phyloP scores from a whole-genome alignment of 2,113 vertebrate species.

The Phaethornis superciliosus region DNA sequence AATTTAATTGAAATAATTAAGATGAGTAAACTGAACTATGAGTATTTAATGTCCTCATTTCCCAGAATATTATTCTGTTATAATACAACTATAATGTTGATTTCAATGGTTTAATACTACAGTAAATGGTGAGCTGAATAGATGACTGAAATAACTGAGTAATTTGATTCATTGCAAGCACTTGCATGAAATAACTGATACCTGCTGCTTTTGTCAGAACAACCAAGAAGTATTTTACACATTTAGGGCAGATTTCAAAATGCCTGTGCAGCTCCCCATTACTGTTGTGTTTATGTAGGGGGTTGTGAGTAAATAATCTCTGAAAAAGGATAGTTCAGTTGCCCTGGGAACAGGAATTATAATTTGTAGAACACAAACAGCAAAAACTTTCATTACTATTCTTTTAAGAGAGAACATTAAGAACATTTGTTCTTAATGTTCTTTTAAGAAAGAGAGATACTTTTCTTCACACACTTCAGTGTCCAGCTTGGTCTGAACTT shows the following conservation, averaged over 20 bases:
- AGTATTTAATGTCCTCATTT: neutral
- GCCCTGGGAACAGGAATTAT: neutral
- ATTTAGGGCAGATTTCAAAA: neutral
- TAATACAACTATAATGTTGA: neutral
- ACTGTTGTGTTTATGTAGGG: neutral
- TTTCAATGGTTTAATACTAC: neutral
- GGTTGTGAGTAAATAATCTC: neutral
- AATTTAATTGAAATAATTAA: slow-evolving; percentile 3
- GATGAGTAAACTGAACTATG: neutral
- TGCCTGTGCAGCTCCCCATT: neutral
- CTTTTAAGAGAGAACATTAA: neutral
- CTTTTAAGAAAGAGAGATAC: neutral
- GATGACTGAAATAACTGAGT: neutral
- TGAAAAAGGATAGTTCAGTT: neutral
- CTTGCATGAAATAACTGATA: neutral
- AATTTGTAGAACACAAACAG: neutral
- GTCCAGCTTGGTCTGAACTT: neutral
- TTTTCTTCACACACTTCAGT: neutral
- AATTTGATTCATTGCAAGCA: neutral
- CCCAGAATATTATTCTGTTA: neutral
- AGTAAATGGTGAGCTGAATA: neutral
- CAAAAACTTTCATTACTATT: neutral
- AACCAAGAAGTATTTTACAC: neutral
- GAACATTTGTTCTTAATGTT: too few relatives aligned
- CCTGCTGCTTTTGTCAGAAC: neutral